phyloP scores from a whole-genome alignment of 2,888 invertebrate genomes.

The Synanthedon tipuliformis region DNA sequence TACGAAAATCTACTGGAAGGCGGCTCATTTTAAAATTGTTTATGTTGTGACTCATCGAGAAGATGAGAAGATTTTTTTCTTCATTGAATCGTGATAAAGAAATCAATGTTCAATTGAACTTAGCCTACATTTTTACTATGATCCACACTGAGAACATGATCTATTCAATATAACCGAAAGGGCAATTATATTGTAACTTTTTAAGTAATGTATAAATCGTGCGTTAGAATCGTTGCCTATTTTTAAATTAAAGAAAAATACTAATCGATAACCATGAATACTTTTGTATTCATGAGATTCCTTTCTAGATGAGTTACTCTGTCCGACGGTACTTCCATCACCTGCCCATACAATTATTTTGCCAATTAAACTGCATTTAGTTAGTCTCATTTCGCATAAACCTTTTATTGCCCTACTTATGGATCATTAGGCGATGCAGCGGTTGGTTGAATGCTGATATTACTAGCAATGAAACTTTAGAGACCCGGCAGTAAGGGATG shows the following conservation, averaged over 20 bases:
- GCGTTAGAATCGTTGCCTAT: too few species aligned
- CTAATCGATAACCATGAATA: too few species aligned
- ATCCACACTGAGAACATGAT: constrained; percentile 13
- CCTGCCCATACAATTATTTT: too few species aligned
- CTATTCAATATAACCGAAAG: background rate
- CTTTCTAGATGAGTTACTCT: too few species aligned
- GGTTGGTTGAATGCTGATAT: background rate
- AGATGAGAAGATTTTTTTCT: constrained; percentile 8
- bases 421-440: background rate
- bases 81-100: constrained; percentile 16
- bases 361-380: too few species aligned
- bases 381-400: background rate
- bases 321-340: too few species aligned
- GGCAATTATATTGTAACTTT: too few species aligned
- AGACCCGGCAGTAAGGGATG: background rate
- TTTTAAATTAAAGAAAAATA: too few species aligned
- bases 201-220: too few species aligned
- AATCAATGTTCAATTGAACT: constrained; percentile 18
- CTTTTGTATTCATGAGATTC: too few species aligned
- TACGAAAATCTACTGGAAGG: constrained; percentile 1
- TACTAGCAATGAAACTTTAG: background rate
- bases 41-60: constrained; percentile 14
- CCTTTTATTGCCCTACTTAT: background rate
- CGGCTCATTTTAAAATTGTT: constrained; percentile 12
- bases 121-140: constrained; percentile 15